Base-by-base conservation (phyloP, 2,888 invertebrate genomes). In the Aricia artaxerxes region DNA sequence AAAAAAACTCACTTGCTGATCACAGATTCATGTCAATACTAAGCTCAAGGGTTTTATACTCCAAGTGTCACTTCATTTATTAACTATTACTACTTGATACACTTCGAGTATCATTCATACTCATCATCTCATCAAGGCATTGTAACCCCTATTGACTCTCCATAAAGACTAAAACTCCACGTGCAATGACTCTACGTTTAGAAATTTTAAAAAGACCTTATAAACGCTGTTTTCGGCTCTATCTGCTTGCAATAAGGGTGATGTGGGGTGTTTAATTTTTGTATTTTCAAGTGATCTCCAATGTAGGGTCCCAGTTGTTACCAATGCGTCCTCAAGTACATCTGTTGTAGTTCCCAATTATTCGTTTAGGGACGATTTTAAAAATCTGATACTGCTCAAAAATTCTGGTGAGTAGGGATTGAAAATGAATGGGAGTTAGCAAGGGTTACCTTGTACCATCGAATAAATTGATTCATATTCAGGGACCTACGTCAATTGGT, bases 51-150 rank as follows among this genome's bases (percentile, higher is more conserved):
- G 69, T 69, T 69, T 69, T 35, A 38, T 69, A 69, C 69, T 38
- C 69, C 69, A 38, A 69, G 69, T 38, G 69, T 69, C 69, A 69
- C 69, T 69, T 69, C 69, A 44, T 75, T 44, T 44, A 75, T 75
- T 75, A 75, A 75, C 75, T 73, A 73, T 73, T 73, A n/a, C 73
- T 11, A 49, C 44, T 75, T 31, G 75, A 75, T 75, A 75, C 49
- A 24, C 73, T 16, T 73, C 64, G 4, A 69, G 64, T 69, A 6
- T 35, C 69, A 35, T 69, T 69, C 69, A 69, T 69, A 6, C 13
- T 6, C 0, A 69, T 13, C 69, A 4, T 31, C 31, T 24, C 61
- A 24, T 31, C 69, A 69, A 69, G 5, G 4, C 31, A 69, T 35
- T 69, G 38, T 35, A 35, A 35, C 69, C 35, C 13, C 35, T 35